These are phyloP conservation scores for Coendou prehensilis DNA, from an alignment of 2,797 vertebrate genomes.

Conservation along the genomic window DNA sequence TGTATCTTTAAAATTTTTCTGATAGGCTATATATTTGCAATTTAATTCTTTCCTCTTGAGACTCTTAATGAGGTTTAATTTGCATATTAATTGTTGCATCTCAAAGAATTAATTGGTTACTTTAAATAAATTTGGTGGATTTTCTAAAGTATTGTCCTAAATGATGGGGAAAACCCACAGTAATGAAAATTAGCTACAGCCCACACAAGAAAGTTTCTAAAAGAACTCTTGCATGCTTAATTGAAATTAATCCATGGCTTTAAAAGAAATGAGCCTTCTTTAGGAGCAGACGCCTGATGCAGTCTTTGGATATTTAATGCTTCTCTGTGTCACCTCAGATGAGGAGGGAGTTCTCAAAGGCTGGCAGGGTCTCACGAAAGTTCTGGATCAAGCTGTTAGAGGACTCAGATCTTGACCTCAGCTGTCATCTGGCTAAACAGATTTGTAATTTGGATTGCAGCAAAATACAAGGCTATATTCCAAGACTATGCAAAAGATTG, in stretches of 20 bases:
- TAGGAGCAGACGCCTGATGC: neutral
- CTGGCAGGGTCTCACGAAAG: neutral
- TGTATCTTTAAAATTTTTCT: conserved; percentile 57
- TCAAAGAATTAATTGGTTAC: conserved; percentile 73
- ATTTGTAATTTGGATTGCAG: conserved; percentile 52
- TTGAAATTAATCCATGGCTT: conserved; percentile 58
- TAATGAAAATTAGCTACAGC: conserved; percentile 52
- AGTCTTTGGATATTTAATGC: neutral
- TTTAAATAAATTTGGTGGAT: conserved; percentile 67
- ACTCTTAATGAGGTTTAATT: conserved; percentile 56
- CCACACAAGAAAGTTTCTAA: conserved; percentile 59
- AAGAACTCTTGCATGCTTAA: conserved; percentile 33
- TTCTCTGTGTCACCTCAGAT: conserved; percentile 4
- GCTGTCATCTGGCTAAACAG: conserved; percentile 62
- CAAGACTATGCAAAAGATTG: neutral
- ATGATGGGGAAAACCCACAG: neutral
- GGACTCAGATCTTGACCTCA: conserved; percentile 35
- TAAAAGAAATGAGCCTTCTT: conserved; percentile 47
- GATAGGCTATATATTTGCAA: conserved; percentile 51
- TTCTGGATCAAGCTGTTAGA: conserved; percentile 4
- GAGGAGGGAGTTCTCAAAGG: neutral
- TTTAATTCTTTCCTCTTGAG: conserved; percentile 50
- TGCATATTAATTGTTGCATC: conserved; percentile 73
- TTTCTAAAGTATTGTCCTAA: conserved; percentile 72
- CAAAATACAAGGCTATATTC: conserved; percentile 11